Percentiles rank a stretch among this genome's conserved stretches.
Conservation (phyloP, 2,888 invertebrate genomes). For the Agonopterix alstromeriana region DNA sequence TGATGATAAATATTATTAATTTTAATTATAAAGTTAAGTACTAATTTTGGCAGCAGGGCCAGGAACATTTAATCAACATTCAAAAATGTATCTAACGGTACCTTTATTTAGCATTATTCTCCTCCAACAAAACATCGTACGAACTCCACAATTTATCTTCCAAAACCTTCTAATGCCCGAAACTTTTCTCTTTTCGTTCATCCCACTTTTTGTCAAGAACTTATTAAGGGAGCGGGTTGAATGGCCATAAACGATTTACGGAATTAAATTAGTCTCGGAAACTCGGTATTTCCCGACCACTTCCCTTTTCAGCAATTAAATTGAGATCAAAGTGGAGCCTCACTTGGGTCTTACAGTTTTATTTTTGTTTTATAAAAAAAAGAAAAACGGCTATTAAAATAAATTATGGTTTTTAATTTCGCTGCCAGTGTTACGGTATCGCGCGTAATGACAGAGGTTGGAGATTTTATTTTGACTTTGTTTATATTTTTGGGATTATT, state of each 20-base stretch:
- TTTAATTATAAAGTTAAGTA: no score
- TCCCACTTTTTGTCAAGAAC: slow-evolving; percentile 14
- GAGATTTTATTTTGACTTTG: slow-evolving; percentile 9
- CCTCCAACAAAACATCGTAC: no score
- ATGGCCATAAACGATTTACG: slow-evolving; percentile 30
- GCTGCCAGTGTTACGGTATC: slow-evolving; percentile 18
- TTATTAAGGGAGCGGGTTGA: slow-evolving; percentile 21
- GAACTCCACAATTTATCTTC: no score
- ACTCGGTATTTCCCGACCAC: slow-evolving; percentile 11
- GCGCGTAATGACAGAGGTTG: slow-evolving; percentile 17
- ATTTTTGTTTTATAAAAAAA: slow-evolving; percentile 21
- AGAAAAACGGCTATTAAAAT: slow-evolving; percentile 53
- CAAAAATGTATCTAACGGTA: no score
- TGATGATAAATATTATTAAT: no score
- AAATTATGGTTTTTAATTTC: slow-evolving; percentile 69
- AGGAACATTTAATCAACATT: no score
- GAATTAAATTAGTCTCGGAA: slow-evolving; percentile 31
- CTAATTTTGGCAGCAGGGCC: no score
- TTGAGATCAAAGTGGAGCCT: slow-evolving; percentile 43
- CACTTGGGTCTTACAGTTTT: slow-evolving; percentile 2
- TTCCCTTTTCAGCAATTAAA: slow-evolving; percentile 52
- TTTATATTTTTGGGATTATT: background rate
- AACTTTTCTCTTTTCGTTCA: slow-evolving; percentile 6
- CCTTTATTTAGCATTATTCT: no score
- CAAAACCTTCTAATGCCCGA: no score